Base-by-base conservation (phyloP, 1,140 invertebrate species). In the Neuroterus valhalla region DNA sequence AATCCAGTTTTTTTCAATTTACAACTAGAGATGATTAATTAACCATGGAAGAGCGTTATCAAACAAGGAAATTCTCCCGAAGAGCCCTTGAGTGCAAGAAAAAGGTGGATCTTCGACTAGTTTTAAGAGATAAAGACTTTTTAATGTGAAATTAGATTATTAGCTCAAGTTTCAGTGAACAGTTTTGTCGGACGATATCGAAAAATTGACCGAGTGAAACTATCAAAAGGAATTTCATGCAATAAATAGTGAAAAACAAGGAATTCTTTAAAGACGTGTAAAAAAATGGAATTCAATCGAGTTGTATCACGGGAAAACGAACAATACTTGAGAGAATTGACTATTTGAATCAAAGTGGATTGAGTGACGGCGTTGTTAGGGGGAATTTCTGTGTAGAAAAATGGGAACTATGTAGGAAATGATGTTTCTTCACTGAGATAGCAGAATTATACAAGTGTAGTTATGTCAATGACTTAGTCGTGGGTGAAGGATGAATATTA, bases 321-420 rank as follows among this genome's bases (percentile, higher is more conserved):
- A 62, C 55, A 62, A 62, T 62, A 62, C 55, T 62, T 62, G 31
- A 62, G 12, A 15, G 31, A 62, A 62, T 23, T 62, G 26, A 62
- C 55, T 62, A 62, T 62, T 62, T 14, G 31, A 62, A 62, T 31
- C 26, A 62, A 62, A 62, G 23, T 62, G 55, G 12, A 62, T 62
- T 62, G 15, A 62, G 26, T 15, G 31, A 26, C 26, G 15, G 15
- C 8, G 31, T 52, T 21, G 23, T 21, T 1, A 38, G 19, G 10
- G 23, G 31, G 31, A 38, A 31, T 62, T 26, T 23, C 55, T 62
- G 12, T 62, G 21, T 62, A 62, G 55, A 62, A 62, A 62, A 62
- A 38, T 62, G 55, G 31, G 12, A 62, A 62, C 23, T 38, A 15
- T 62, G 26, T 62, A 31, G 55, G 31, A 23, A 62, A 12, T 11